Base-by-base conservation (phyloP, 1,140 invertebrate genomes). In the Caenorhabditis brenneri region DNA sequence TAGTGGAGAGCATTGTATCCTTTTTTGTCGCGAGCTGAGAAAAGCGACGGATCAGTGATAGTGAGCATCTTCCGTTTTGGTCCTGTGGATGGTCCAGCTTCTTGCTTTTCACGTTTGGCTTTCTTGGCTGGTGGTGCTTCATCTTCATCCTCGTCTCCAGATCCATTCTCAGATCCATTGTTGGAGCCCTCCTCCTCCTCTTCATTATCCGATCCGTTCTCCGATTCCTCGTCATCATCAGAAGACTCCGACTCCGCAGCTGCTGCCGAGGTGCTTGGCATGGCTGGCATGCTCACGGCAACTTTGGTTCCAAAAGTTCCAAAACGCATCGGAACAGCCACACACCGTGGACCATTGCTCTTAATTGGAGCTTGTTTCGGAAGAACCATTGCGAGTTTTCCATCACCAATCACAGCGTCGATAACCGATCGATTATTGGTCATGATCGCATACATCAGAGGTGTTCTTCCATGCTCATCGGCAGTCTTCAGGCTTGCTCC, bases 361-460 rank as follows among this genome's bases (percentile, higher is more conserved):
- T n/a, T n/a, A 24, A 27, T 22, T 39, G 46, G 19, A 22, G 22
- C 29, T 53, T 51, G 29, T 53, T 80, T 80, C 19, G 31, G 51
- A 49, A 80, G 48, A 1, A 53, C 48, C 1, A 80, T n/a, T 6
- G 31, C 79, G 12, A 33, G 16, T 19, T 53, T 53, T 51, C 79
- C 48, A 24, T 53, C 79, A 12, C 48, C 39, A 2, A 80, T n/a
- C 19, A 42, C 22, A 15, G 36, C 49, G 16, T 78, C 31, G n/a
- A 78, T n/a, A 58, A 85, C 83, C 81, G 86, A 91, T 10, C 53
- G 48, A 22, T 86, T 84, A 42, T 86, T 92, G 88, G 91, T 87
- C 88, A 91, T 88, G 4, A 92, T 91, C 74, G 92, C 92, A 91
- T 92, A 91, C 92, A 93, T 93, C 16, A 93, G 81, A n/a, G 93